Evolutionary conservation across 2,113 vertebrate species (phyloP), one percentile per base, ranked within the genome.

Genomic region (Oostethus manadensis): DNA sequence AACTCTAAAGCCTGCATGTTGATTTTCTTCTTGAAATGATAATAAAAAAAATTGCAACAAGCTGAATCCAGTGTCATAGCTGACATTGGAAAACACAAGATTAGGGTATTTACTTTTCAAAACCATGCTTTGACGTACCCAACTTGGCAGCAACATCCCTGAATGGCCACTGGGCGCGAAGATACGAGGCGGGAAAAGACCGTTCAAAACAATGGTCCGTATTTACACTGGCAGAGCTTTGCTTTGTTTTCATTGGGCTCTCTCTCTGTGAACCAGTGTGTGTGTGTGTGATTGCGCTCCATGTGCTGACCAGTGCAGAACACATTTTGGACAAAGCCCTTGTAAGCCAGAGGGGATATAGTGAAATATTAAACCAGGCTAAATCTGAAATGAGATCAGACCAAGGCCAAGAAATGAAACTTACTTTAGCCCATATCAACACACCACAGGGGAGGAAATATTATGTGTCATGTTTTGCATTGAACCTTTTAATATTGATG

Each of bases 231-330:
- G 83, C 79, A 78, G 64, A 81, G 70, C 65, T 58, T 14, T 15
- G 70, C 75, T 72, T 79, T 84, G 81, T 84, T 85, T 86, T 84
- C 73, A 76, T 76, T 82, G 62, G 73, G 59, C 79, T 70, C 65
- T 40, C 23, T 20, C 18, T 20, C 13, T 45, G 58, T 45, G 54
- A 72, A 46, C 74, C 61, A 26, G 42, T 71, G 64, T 62, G 35
- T 22, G 18, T 47, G 47, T 58, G 29, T 69, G 47, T 8, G 59
- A 62, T 66, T 61, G 66, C n/a, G 63, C 56, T 42, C 61, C 61
- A 66, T 83, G 59, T 81, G 80, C 80, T 83, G 80, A 83, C 73
- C 80, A 47, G 48, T 62, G 77, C 82, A 80, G 68, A 78, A 81
- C 61, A 71, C 55, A 62, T 47, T 70, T 66, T 58, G 68, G 76